Evolutionary conservation across 1,140 invertebrate species (phyloP).

Genomic region (Bombus consobrinus): DNA sequence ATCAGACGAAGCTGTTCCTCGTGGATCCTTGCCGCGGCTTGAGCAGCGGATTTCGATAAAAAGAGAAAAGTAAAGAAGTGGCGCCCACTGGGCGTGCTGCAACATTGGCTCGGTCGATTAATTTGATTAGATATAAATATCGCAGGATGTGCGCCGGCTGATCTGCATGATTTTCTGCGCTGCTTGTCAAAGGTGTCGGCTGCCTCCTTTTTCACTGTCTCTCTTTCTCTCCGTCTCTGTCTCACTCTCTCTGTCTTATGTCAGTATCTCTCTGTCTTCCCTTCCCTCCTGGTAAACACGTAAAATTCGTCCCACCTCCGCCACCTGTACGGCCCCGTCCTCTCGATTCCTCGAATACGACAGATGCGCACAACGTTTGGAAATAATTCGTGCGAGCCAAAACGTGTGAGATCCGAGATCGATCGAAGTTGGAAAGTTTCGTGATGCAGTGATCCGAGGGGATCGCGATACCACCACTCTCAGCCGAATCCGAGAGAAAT

Average conservation of each 20-base stretch:
- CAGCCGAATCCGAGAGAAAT: constrained; percentile 61
- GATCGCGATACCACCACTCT: constrained; percentile 48
- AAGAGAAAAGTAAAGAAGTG: background rate
- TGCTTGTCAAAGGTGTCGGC: constrained; percentile 48
- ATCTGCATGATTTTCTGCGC: constrained; percentile 50
- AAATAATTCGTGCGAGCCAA: constrained; percentile 46
- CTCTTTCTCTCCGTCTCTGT: background rate
- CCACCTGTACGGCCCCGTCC: background rate
- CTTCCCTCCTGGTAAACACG: constrained; percentile 26
- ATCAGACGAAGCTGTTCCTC: background rate
- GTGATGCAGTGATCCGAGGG: constrained; percentile 74
- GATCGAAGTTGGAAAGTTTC: constrained; percentile 67
- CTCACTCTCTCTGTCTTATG: background rate
- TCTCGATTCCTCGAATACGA: constrained; percentile 18
- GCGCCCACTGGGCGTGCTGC: background rate
- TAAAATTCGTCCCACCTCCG: constrained; percentile 7
- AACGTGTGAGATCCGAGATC: constrained; percentile 47
- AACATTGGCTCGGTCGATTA: constrained; percentile 33
- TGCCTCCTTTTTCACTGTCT: constrained; percentile 31
- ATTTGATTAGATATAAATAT: constrained; percentile 57
- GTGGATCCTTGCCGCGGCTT: background rate
- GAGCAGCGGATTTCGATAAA: constrained; percentile 5
- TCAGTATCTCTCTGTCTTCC: background rate
- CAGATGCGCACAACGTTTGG: constrained; percentile 60
- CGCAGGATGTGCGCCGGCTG: constrained; percentile 46